These are phyloP conservation scores for Ochlodes sylvanus DNA, from an alignment of 2,888 invertebrate species.

Conservation along the genomic window DNA sequence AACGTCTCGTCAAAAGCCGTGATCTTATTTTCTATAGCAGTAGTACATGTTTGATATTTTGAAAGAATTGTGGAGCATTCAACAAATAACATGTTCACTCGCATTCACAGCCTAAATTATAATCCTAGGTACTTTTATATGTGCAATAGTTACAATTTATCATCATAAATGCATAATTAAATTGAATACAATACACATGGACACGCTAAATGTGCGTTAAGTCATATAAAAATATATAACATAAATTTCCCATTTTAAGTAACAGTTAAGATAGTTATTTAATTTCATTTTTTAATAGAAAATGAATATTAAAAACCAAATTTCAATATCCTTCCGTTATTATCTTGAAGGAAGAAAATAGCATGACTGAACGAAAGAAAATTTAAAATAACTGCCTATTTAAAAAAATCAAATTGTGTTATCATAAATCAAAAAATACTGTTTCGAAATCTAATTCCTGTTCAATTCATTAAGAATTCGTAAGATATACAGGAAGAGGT, in stretches of 20 bases:
- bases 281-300: too few species aligned
- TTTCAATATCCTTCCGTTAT: too few species aligned
- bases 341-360: too few species aligned
- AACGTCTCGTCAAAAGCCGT: not conserved
- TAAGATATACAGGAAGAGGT: constrained; percentile 92
- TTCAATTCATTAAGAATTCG: constrained; percentile 88
- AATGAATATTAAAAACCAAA: too few species aligned
- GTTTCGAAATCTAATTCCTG: constrained; percentile 67
- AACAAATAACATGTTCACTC: not conserved
- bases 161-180: constrained; percentile 5
- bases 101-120: constrained; percentile 27
- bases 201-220: not conserved
- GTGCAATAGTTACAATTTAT: not conserved
- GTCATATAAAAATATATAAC: too few species aligned
- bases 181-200: not conserved
- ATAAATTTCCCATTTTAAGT: too few species aligned
- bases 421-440: constrained; percentile 11
- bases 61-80: not conserved
- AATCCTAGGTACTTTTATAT: constrained; percentile 2
- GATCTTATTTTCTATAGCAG: too few species aligned
- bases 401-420: too few species aligned
- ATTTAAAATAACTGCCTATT: too few species aligned
- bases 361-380: too few species aligned
- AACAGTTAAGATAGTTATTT: too few species aligned
- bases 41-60: not conserved